Evolutionary conservation across 2,797 vertebrate genomes (phyloP).

Genomic region (Mus minutoides): DNA sequence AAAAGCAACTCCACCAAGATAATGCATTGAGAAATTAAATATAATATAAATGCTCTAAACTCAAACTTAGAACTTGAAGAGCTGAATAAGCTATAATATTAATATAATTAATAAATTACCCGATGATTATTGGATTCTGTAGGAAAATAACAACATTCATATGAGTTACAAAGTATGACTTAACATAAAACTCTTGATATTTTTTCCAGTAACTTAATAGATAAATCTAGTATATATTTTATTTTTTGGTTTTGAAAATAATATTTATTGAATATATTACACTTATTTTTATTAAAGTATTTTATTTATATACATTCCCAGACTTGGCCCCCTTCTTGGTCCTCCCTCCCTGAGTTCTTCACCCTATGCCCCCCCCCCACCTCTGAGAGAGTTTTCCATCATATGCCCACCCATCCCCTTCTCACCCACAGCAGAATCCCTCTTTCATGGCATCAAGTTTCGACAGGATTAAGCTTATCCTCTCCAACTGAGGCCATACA

Average conservation of each 20-base stretch:
- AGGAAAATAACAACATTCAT: background rate
- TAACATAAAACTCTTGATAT: constrained; percentile 41
- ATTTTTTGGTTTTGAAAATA: background rate
- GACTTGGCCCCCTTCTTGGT: background rate
- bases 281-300: too few species aligned
- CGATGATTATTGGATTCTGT: constrained; percentile 28
- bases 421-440: background rate
- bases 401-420: background rate
- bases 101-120: constrained; percentile 13
- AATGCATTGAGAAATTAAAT: constrained; percentile 4
- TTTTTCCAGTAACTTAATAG: constrained; percentile 52
- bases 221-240: constrained; percentile 12
- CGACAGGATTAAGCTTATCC: background rate
- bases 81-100: constrained; percentile 23
- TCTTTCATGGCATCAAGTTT: background rate
- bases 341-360: background rate
- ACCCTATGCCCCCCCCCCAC: background rate
- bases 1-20: constrained; percentile 33
- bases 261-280: background rate
- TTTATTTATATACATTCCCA: background rate
- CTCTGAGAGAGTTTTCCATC: background rate
- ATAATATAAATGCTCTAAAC: background rate
- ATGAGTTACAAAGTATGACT: constrained; percentile 13
- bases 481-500: background rate
- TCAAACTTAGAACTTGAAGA: constrained; percentile 17